A percentile compares a stretch with the other conserved stretches of the same genome.
Conservation (phyloP, 2,113 vertebrate genomes). For the Eretmochelys imbricata region DNA sequence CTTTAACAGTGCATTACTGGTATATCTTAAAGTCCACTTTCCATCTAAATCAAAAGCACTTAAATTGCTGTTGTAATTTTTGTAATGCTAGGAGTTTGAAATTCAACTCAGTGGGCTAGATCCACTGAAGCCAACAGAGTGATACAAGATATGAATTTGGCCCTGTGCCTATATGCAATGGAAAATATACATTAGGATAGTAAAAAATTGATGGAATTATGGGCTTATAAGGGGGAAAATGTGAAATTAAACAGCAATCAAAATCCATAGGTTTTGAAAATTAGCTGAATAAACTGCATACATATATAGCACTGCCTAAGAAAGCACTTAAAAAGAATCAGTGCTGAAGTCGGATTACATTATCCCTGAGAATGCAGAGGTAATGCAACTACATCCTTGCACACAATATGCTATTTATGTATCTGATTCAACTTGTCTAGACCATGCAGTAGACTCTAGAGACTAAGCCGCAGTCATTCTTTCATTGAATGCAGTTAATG, state of each 20-base stretch:
- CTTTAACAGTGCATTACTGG: not conserved
- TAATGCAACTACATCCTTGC: not conserved
- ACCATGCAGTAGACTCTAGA: conserved; percentile 45
- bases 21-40: not conserved
- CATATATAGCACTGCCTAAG: conserved; percentile 31
- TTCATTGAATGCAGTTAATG: conserved; percentile 40
- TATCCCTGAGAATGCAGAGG: conserved; percentile 56
- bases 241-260: conserved; percentile 37
- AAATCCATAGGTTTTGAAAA: conserved; percentile 46
- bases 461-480: conserved; percentile 47
- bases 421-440: conserved; percentile 42
- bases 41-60: not conserved
- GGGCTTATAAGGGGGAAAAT: conserved; percentile 40
- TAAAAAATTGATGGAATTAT: conserved; percentile 15
- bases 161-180: conserved; percentile 1
- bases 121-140: not conserved
- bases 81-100: not conserved
- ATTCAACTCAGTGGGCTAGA: not conserved
- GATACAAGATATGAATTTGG: not conserved
- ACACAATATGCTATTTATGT: conserved; percentile 18
- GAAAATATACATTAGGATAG: conserved; percentile 51
- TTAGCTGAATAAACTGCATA: conserved; percentile 58
- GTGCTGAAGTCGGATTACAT: conserved; percentile 41
- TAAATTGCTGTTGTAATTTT: conserved; percentile 11
- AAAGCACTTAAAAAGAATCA: conserved; percentile 38